These are phyloP conservation scores for Noctilio leporinus DNA, from an alignment of 2,113 vertebrate genomes.

Conservation along the genomic window DNA sequence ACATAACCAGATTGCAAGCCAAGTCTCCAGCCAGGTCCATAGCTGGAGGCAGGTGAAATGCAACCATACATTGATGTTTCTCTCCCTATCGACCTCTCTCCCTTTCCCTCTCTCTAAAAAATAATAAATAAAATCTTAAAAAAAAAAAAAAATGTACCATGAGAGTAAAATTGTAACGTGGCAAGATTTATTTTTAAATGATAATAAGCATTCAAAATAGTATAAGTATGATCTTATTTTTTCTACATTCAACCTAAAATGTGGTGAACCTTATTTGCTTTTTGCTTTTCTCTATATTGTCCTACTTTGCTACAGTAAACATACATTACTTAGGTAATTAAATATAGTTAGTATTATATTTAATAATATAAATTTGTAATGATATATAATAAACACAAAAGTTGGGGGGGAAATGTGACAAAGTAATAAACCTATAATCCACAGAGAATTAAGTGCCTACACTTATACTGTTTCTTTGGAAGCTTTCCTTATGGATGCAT, in stretches of 20 bases:
- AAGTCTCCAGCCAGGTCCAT: too few species aligned
- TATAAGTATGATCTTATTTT: not conserved
- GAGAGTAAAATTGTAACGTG: not conserved
- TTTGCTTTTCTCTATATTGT: conserved; percentile 1
- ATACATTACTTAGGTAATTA: not conserved
- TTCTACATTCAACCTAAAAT: not conserved
- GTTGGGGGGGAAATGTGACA: not conserved
- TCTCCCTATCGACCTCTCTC: too few species aligned
- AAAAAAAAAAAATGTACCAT: too few species aligned
- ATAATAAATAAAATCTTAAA: too few species aligned
- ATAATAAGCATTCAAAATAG: not conserved
- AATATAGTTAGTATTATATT: not conserved
- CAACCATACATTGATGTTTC: too few species aligned
- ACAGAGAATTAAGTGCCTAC: not conserved
- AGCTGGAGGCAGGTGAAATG: too few species aligned
- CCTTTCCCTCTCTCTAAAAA: too few species aligned
- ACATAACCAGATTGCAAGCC: too few species aligned
- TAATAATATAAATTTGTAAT: not conserved
- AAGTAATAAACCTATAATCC: not conserved
- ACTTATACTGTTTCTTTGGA: not conserved
- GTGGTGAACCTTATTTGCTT: not conserved
- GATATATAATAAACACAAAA: not conserved
- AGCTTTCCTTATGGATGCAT: conserved; percentile 7
- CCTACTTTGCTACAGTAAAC: not conserved
- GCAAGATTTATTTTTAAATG: not conserved